Conservation (phyloP, 1,140 invertebrate genomes). For the Vollenhovia emeryi region DNA sequence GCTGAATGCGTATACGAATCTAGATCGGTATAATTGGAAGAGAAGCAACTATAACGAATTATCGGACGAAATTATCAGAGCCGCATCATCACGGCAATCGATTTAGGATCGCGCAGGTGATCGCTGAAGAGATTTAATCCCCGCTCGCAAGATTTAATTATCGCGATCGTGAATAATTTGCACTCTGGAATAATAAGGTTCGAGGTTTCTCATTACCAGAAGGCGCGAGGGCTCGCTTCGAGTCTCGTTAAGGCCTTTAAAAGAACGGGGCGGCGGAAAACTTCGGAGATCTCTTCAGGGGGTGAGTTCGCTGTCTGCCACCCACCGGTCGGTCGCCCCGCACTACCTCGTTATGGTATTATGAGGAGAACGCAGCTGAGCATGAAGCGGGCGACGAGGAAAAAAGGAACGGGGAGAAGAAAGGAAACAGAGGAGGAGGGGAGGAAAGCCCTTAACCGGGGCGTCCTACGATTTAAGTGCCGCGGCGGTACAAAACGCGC, state of each 20-base stretch:
- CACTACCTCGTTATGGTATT: slow-evolving; percentile 71
- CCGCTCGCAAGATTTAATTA: not conserved
- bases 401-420: not conserved
- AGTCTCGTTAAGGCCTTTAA: slow-evolving; percentile 68
- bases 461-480: slow-evolving; percentile 64
- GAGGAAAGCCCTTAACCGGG: slow-evolving; percentile 58
- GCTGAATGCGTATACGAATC: not conserved
- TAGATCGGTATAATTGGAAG: not conserved
- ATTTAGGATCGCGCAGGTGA: slow-evolving; percentile 1
- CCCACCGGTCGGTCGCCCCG: slow-evolving; percentile 22
- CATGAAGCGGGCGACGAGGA: slow-evolving; percentile 29
- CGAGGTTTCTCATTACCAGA: slow-evolving; percentile 56
- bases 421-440: not conserved
- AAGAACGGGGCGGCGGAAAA: slow-evolving; percentile 63
- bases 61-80: not conserved
- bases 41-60: not conserved
- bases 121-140: slow-evolving; percentile 30
- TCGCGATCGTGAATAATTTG: slow-evolving; percentile 47
- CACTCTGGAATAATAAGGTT: slow-evolving; percentile 66
- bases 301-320: slow-evolving; percentile 42
- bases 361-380: slow-evolving; percentile 69
- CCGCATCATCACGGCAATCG: not conserved
- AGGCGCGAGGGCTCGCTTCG: slow-evolving; percentile 32
- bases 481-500: slow-evolving; percentile 46
- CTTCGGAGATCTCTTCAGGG: slow-evolving; percentile 59